phyloP scores from a whole-genome alignment of 2,113 vertebrate species.

The Apteryx owenii region DNA sequence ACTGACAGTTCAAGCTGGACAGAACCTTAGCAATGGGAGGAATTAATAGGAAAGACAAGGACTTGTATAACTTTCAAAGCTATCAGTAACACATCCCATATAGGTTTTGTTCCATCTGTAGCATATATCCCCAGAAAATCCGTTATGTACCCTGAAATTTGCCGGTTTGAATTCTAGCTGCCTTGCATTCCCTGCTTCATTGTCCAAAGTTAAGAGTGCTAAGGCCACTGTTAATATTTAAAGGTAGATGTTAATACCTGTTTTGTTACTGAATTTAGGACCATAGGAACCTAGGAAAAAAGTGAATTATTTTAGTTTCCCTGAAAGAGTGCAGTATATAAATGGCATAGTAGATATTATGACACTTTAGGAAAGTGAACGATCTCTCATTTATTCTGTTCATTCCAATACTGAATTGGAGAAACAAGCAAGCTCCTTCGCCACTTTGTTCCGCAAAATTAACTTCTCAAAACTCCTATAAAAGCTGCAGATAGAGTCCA shows the following conservation, averaged over 20 bases:
- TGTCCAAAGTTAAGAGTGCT: not conserved
- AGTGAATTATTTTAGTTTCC: not conserved
- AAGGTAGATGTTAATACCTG: not conserved
- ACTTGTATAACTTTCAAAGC: not conserved
- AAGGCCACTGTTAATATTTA: not conserved
- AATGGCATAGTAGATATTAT: not conserved
- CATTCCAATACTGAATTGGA: not conserved
- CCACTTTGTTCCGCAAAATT: not conserved
- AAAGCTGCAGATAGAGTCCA: not conserved
- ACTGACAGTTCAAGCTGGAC: not conserved
- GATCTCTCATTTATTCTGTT: not conserved
- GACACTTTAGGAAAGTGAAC: not conserved
- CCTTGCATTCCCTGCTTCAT: not conserved
- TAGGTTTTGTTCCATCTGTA: not conserved
- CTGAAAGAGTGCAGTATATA: not conserved
- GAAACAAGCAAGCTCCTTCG: not conserved
- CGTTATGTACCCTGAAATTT: rapidly evolving
- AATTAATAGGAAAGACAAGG: not conserved
- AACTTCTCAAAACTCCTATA: not conserved
- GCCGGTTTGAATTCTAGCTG: not conserved
- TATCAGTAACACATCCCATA: rapidly evolving
- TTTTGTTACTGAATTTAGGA: not conserved
- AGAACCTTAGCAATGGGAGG: not conserved
- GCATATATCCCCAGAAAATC: not conserved
- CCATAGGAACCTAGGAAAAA: not conserved